These are phyloP conservation scores for Gavialis gangeticus DNA, from an alignment of 2,113 vertebrate genomes.

Conservation along the genomic window DNA sequence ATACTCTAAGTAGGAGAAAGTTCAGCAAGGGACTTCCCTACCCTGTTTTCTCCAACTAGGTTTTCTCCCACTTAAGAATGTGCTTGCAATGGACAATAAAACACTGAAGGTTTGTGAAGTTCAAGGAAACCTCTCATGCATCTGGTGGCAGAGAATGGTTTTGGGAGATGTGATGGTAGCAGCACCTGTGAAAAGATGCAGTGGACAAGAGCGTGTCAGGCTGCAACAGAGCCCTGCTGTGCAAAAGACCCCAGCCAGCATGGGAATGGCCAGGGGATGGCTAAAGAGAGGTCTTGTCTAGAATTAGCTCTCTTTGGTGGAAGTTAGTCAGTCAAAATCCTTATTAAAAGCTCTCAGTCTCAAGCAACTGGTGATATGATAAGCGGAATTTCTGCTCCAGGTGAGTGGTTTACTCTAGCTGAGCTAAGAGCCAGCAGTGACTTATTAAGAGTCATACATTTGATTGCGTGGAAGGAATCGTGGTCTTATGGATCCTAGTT, in stretches of 20 bases:
- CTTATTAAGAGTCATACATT: not conserved
- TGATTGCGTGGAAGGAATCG: too few species aligned
- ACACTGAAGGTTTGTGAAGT: too few species aligned
- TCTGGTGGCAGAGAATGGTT: not conserved
- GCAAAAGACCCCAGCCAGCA: not conserved
- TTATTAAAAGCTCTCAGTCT: conserved; percentile 35
- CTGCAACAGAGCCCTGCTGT: conserved; percentile 29
- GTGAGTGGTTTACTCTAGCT: not conserved
- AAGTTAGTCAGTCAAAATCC: conserved; percentile 23
- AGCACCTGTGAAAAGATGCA: not conserved
- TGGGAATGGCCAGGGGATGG: not conserved
- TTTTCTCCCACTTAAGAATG: conserved; percentile 29
- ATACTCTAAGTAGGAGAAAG: conserved; percentile 4
- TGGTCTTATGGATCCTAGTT: too few species aligned
- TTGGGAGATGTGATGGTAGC: not conserved
- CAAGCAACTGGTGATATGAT: conserved; percentile 5
- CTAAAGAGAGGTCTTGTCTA: not conserved
- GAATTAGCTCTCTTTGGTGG: conserved; percentile 8
- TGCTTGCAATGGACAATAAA: too few species aligned
- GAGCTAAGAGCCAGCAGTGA: conserved; percentile 22
- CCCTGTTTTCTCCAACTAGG: not conserved
- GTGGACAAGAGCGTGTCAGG: not conserved
- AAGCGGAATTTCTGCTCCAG: conserved; percentile 43
- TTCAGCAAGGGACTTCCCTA: conserved; percentile 32
- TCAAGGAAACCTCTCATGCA: not conserved